A percentile compares a stretch with the other conserved stretches of the same genome.
These are phyloP conservation scores for Macaria notata DNA, from an alignment of 2,888 invertebrate species.

Conservation along the genomic window DNA sequence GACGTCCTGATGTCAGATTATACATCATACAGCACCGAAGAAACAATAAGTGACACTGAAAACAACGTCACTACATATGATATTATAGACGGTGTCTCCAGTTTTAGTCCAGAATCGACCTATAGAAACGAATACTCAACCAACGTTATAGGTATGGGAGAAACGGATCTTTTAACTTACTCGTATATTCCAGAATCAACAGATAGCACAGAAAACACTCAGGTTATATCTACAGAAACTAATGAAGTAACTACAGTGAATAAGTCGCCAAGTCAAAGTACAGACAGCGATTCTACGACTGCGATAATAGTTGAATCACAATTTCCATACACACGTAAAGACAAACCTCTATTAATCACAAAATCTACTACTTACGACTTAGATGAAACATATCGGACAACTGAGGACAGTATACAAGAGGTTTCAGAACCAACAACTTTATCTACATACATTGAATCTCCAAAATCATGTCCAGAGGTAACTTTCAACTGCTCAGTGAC, in stretches of 20 bases:
- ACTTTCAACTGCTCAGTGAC: constrained; percentile 61
- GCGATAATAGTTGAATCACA: too few species aligned
- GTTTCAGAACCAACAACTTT: constrained; percentile 7
- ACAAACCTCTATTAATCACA: too few species aligned
- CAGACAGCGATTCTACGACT: background rate
- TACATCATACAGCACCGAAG: constrained; percentile 7
- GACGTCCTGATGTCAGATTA: background rate
- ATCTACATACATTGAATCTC: constrained; percentile 10
- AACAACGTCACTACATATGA: too few species aligned
- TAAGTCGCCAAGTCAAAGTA: constrained; percentile 1
- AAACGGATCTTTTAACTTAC: too few species aligned
- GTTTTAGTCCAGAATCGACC: background rate
- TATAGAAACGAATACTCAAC: too few species aligned
- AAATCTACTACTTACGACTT: too few species aligned
- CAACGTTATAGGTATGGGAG: too few species aligned
- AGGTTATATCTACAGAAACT: constrained; percentile 4
- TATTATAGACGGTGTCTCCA: background rate
- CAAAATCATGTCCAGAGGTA: constrained; percentile 47
- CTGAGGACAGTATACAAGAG: too few species aligned
- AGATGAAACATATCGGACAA: too few species aligned
- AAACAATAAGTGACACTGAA: constrained; percentile 17
- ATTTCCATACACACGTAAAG: too few species aligned
- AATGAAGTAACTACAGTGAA: background rate
- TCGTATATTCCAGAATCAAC: constrained; percentile 10
- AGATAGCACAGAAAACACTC: constrained; percentile 10